These are phyloP conservation scores for Taenaris catops DNA, from an alignment of 2,888 invertebrate genomes.

Conservation along the genomic window DNA sequence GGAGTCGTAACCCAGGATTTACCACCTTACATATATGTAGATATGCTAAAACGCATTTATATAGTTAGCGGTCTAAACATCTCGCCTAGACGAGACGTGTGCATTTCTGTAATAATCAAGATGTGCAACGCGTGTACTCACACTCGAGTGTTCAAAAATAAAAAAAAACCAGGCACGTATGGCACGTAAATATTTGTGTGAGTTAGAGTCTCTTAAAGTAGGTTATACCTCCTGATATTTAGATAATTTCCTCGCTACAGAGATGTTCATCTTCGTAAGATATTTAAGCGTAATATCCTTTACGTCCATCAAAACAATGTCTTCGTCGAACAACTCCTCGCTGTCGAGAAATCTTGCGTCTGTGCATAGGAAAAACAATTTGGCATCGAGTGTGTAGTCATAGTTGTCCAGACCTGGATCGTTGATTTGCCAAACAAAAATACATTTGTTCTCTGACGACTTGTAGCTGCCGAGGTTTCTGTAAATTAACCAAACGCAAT, in stretches of 20 bases:
- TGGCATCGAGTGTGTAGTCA: constrained; percentile 52
- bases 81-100: too few species aligned
- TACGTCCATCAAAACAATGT: constrained; percentile 53
- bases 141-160: too few species aligned
- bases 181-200: too few species aligned
- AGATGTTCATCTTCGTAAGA: constrained; percentile 81
- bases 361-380: constrained; percentile 46
- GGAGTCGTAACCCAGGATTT: too few species aligned
- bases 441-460: constrained; percentile 41
- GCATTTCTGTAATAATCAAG: too few species aligned
- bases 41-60: too few species aligned
- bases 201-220: neutral
- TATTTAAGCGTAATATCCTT: constrained; percentile 60
- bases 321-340: constrained; percentile 38
- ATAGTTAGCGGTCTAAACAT: too few species aligned
- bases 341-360: constrained; percentile 51
- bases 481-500: too few species aligned
- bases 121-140: too few species aligned
- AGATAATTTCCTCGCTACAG: constrained; percentile 80
- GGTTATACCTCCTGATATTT: constrained; percentile 80
- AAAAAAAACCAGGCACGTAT: too few species aligned
- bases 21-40: too few species aligned
- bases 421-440: constrained; percentile 68
- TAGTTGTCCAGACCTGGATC: constrained; percentile 60
- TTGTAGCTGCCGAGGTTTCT: constrained; percentile 51